Evolutionary conservation across 2,888 invertebrate species (phyloP).

Genomic region (Eurytoma adleriae): DNA sequence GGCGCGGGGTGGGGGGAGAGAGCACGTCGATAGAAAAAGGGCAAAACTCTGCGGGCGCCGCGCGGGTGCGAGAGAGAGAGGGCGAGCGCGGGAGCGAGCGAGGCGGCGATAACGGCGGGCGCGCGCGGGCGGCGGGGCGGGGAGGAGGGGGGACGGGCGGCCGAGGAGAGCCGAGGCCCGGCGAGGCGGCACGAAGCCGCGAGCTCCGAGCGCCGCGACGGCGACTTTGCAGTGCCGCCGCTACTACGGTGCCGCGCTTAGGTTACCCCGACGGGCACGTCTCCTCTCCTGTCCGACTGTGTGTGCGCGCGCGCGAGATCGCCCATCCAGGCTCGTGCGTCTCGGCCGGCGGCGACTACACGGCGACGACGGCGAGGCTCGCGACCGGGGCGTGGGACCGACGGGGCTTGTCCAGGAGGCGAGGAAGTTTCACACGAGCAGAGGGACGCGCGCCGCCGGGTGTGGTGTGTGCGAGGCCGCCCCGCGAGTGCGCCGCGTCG

Average conservation of each 20-base stretch:
- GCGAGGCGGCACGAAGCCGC: constrained; percentile 26
- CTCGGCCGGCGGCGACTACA: too few species aligned
- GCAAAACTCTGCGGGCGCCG: constrained; percentile 12
- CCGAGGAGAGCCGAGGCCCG: constrained; percentile 34
- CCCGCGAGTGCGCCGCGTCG: not conserved
- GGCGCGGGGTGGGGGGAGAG: constrained; percentile 2
- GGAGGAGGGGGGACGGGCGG: constrained; percentile 8
- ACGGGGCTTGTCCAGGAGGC: too few species aligned
- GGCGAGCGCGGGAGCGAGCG: constrained; percentile 19
- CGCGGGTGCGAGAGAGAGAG: constrained; percentile 31
- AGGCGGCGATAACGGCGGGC: constrained; percentile 24
- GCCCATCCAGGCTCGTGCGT: too few species aligned
- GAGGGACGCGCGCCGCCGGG: not conserved
- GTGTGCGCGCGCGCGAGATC: not conserved
- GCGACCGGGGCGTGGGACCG: too few species aligned
- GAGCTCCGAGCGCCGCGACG: constrained; percentile 40
- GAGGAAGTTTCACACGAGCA: not conserved
- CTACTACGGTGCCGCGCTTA: constrained; percentile 57
- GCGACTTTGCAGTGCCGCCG: constrained; percentile 52
- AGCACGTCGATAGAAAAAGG: constrained; percentile 27
- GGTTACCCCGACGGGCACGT: constrained; percentile 42
- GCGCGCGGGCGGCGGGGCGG: constrained; percentile 17
- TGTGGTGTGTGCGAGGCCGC: constrained; percentile 4
- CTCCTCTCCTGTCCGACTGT: not conserved
- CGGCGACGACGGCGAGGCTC: too few species aligned